Percentiles rank a stretch among this genome's conserved stretches.
phyloP scores from a whole-genome alignment of 1,140 invertebrate species.

The Patella vulgata region DNA sequence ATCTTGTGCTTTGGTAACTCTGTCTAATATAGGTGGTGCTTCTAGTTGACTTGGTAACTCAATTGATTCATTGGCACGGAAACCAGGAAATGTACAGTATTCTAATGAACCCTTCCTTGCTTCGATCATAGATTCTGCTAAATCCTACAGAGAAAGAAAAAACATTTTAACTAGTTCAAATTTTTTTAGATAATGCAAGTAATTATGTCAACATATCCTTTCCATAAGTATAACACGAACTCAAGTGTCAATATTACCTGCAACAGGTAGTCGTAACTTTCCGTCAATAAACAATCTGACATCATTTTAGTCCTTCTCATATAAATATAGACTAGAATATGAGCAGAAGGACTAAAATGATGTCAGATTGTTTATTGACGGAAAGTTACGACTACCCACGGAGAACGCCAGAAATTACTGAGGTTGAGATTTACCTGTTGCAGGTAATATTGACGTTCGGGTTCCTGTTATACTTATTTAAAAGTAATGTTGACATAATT shows the following conservation, averaged over 20 bases:
- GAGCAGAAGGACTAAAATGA: too few relatives aligned
- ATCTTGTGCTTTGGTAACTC: conserved; percentile 60
- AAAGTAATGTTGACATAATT: neutral
- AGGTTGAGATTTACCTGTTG: too few relatives aligned
- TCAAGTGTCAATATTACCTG: too few relatives aligned
- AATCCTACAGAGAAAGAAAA: conserved; percentile 40
- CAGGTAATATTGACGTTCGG: neutral
- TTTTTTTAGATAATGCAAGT: too few relatives aligned
- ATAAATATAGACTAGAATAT: too few relatives aligned
- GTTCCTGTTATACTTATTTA: neutral
- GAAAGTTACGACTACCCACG: too few relatives aligned
- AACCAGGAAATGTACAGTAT: conserved; percentile 60
- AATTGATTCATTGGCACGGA: conserved; percentile 54
- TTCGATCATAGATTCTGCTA: conserved; percentile 53
- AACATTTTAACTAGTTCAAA: neutral
- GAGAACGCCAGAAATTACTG: too few relatives aligned
- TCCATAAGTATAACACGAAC: too few relatives aligned
- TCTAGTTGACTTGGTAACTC: conserved; percentile 61
- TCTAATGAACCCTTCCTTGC: conserved; percentile 56
- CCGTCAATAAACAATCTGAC: too few relatives aligned
- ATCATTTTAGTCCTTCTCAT: neutral
- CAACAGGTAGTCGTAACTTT: too few relatives aligned
- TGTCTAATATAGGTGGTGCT: conserved; percentile 57
- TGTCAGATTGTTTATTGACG: too few relatives aligned
- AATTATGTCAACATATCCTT: too few relatives aligned